Evolutionary conservation across 2,888 invertebrate genomes (phyloP).

Genomic region (Villa cingulata): DNA sequence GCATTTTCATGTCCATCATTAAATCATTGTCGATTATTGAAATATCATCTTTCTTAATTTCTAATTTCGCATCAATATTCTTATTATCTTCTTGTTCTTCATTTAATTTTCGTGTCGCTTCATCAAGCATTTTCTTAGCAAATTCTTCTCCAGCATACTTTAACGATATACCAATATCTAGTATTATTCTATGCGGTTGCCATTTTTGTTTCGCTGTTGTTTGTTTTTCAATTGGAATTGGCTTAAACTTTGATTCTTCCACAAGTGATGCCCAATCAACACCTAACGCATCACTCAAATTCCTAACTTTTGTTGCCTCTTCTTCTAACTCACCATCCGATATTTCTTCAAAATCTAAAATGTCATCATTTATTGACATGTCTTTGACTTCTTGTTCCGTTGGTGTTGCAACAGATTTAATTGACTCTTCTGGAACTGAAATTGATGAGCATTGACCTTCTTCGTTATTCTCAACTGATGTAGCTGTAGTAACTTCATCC

Average conservation of each 20-base stretch:
- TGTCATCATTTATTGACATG: conserved; percentile 25
- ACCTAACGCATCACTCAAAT: conserved; percentile 80
- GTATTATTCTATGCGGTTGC: conserved; percentile 65
- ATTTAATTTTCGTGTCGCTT: conserved; percentile 26
- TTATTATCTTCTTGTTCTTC: conserved; percentile 18
- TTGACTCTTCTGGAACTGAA: background rate
- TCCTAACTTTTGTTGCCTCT: conserved; percentile 58
- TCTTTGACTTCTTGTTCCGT: conserved; percentile 27
- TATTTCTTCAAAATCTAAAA: conserved; percentile 76
- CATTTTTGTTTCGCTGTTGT: conserved; percentile 58
- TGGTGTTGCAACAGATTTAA: background rate
- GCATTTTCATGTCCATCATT: background rate
- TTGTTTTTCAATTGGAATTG: conserved; percentile 28
- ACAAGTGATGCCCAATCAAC: conserved; percentile 89
- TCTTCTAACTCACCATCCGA: conserved; percentile 83
- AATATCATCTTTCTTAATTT: conserved; percentile 19
- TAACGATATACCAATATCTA: conserved; percentile 67
- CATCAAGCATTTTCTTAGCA: conserved; percentile 36
- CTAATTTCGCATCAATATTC: conserved; percentile 28
- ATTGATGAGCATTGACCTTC: background rate
- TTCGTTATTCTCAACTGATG: background rate
- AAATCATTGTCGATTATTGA: conserved; percentile 4
- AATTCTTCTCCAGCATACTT: conserved; percentile 59
- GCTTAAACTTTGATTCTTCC: conserved; percentile 48
- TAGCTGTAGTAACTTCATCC: background rate